phyloP scores from a whole-genome alignment of 2,888 invertebrate species.

The Sialis fuliginosa region DNA sequence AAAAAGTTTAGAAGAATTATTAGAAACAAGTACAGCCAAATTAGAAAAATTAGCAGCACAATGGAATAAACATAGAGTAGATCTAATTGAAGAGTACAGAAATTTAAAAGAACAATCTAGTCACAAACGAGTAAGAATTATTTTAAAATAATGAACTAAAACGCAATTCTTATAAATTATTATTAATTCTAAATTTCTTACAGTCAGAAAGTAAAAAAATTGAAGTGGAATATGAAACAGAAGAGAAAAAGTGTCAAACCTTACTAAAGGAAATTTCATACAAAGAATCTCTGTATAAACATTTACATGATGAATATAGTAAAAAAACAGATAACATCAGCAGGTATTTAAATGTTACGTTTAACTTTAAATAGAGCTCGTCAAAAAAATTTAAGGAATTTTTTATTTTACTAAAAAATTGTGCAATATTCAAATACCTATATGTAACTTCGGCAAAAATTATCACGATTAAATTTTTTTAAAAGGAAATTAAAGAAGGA shows the following conservation, averaged over 20 bases:
- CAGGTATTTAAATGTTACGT: too few species aligned
- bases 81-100: slow-evolving; percentile 41
- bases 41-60: slow-evolving; percentile 44
- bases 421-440: too few species aligned
- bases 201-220: slow-evolving; percentile 16
- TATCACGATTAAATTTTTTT: too few species aligned
- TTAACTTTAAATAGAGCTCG: too few species aligned
- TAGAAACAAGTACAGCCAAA: slow-evolving; percentile 42
- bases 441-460: too few species aligned
- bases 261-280: slow-evolving; percentile 20
- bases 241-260: slow-evolving; percentile 21
- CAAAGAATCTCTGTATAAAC: slow-evolving; percentile 25
- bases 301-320: slow-evolving; percentile 22
- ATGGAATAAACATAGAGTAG: slow-evolving; percentile 54
- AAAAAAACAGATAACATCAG: too few species aligned
- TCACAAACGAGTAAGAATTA: neutral
- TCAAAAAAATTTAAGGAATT: too few species aligned
- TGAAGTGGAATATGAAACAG: slow-evolving; percentile 18
- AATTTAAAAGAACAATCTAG: slow-evolving; percentile 10
- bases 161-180: slow-evolving; percentile 6
- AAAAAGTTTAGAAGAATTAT: slow-evolving; percentile 33
- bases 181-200: neutral
- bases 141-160: neutral
- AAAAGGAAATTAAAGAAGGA: too few species aligned
- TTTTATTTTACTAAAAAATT: too few species aligned